Conservation (phyloP, 2,113 vertebrate species). For the Zingel zingel region DNA sequence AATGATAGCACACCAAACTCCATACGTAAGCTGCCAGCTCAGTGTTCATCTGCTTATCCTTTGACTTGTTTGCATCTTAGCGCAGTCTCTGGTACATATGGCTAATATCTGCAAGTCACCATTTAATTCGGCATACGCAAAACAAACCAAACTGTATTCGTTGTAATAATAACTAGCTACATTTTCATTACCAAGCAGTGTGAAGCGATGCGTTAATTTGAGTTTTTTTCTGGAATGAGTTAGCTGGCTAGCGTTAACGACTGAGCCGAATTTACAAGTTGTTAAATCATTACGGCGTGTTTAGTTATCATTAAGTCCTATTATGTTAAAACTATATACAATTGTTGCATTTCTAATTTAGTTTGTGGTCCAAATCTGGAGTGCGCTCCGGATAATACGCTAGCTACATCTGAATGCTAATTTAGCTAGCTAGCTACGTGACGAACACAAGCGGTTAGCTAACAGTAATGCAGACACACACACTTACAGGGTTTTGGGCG, state of each 20-base stretch:
- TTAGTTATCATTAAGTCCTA: neutral
- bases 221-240: slow-evolving; percentile 57
- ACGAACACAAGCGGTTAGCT: slow-evolving; percentile 58
- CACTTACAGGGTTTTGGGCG: slow-evolving; percentile 97
- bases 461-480: slow-evolving; percentile 51
- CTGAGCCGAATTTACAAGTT: neutral
- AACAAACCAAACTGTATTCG: neutral
- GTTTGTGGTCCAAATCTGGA: neutral
- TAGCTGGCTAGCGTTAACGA: slow-evolving; percentile 11
- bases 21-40: neutral
- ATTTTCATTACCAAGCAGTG: neutral
- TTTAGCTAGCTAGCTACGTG: slow-evolving; percentile 44
- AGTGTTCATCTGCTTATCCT: neutral
- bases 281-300: too few relatives aligned
- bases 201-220: slow-evolving; percentile 19
- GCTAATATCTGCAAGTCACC: fast-evolving
- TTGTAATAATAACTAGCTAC: neutral
- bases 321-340: too few relatives aligned
- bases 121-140: neutral
- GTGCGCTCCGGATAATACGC: neutral
- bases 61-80: neutral
- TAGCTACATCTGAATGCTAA: slow-evolving; percentile 7
- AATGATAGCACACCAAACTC: slow-evolving; percentile 23
- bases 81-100: fast-evolving
- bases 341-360: fast-evolving